Evolutionary conservation across 1,140 invertebrate species (phyloP).

Genomic region (Brachionus asplanchnoidis): DNA sequence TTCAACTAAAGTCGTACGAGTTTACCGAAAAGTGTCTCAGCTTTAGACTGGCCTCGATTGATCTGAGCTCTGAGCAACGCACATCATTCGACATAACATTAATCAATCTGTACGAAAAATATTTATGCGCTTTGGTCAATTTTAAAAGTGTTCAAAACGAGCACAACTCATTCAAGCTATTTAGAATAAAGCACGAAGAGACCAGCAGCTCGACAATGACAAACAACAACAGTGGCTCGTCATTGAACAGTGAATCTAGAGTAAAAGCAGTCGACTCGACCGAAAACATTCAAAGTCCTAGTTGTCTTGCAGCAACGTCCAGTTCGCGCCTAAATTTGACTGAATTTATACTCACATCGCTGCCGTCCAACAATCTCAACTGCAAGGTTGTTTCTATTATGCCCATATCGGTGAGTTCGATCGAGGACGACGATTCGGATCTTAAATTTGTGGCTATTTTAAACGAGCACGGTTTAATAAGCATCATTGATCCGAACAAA

Average conservation of each 20-base stretch:
- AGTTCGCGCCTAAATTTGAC: constrained; percentile 34
- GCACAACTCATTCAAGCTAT: neutral
- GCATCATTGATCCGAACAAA: constrained; percentile 9
- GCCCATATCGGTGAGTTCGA: neutral
- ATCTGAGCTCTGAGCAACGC: neutral
- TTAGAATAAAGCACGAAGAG: constrained; percentile 36
- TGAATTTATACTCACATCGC: constrained; percentile 12
- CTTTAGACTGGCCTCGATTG: constrained; percentile 22
- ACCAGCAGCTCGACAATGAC: neutral
- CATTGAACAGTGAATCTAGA: neutral
- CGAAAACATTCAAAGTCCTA: neutral
- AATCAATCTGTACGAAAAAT: constrained; percentile 35
- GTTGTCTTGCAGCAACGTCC: constrained; percentile 27
- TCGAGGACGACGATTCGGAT: constrained; percentile 6
- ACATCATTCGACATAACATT: neutral
- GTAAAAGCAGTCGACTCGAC: neutral
- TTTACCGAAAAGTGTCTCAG: constrained; percentile 41
- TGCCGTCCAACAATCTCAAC: neutral
- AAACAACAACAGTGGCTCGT: neutral
- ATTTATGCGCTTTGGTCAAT: constrained; percentile 30
- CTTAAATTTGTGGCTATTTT: constrained; percentile 19
- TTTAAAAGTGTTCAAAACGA: neutral
- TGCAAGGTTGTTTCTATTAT: neutral
- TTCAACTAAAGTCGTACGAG: constrained; percentile 31
- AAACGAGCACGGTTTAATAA: neutral